A percentile compares a stretch with the other conserved stretches of the same genome.
Evolutionary conservation across 1,140 invertebrate species (phyloP).

Genomic region (Zaprionus vittiger): DNA sequence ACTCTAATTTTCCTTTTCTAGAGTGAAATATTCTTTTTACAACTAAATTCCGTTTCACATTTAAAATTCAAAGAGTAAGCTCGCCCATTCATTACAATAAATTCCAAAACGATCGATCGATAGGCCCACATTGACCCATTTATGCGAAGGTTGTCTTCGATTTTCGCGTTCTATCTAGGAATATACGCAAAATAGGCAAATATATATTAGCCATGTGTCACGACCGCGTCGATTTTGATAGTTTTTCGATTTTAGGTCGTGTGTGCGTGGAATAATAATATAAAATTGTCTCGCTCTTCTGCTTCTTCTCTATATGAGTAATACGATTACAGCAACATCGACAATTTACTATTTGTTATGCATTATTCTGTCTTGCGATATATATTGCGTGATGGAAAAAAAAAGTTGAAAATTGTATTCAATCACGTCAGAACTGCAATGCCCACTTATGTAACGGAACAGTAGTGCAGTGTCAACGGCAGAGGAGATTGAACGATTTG

Average conservation of each 20-base stretch:
- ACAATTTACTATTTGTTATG: neutral
- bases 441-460: slow-evolving; percentile 67
- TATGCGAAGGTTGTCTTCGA: slow-evolving; percentile 53
- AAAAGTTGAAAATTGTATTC: slow-evolving; percentile 54
- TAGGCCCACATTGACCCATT: slow-evolving; percentile 38
- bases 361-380: neutral
- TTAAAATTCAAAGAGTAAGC: slow-evolving; percentile 9
- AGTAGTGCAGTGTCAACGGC: slow-evolving; percentile 77
- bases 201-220: slow-evolving; percentile 43
- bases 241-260: slow-evolving; percentile 73
- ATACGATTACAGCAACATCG: neutral
- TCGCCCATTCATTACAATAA: slow-evolving; percentile 50
- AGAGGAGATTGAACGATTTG: slow-evolving; percentile 72
- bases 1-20: neutral
- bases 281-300: neutral
- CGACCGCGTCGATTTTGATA: slow-evolving; percentile 37
- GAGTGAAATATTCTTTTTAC: neutral
- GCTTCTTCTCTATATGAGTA: neutral
- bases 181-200: slow-evolving; percentile 50
- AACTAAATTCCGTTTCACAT: neutral
- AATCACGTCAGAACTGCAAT: slow-evolving; percentile 70
- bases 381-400: neutral
- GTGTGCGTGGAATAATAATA: slow-evolving; percentile 53
- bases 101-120: slow-evolving; percentile 56
- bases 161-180: slow-evolving; percentile 39